Evolutionary conservation across 2,113 vertebrate genomes (phyloP).

Genomic region (Leucoraja erinaceus): DNA sequence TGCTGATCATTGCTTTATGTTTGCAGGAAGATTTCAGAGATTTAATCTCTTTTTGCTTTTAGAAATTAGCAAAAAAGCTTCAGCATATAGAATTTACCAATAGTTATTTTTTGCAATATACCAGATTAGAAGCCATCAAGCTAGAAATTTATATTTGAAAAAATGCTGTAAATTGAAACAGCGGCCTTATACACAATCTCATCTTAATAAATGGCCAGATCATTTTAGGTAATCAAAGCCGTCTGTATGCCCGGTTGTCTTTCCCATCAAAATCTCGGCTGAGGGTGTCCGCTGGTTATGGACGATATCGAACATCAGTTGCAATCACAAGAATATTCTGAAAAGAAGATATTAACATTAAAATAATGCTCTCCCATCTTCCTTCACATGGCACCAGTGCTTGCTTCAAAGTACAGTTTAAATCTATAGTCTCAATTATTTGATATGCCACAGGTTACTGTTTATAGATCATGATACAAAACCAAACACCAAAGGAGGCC

Average conservation of each 20-base stretch:
- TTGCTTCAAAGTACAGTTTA: neutral
- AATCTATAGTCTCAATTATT: neutral
- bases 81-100: too few relatives aligned
- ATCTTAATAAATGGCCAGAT: neutral
- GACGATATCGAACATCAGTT: neutral
- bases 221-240: neutral
- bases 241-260: neutral
- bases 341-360: neutral
- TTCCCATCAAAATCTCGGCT: too few relatives aligned
- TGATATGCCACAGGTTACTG: neutral
- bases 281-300: neutral
- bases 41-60: too few relatives aligned
- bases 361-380: neutral
- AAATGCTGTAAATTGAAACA: neutral
- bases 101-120: neutral
- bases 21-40: neutral
- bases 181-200: neutral
- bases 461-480: neutral
- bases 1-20: neutral
- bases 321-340: conserved; percentile 26
- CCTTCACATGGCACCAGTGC: neutral
- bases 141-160: neutral
- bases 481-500: neutral
- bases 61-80: too few relatives aligned
- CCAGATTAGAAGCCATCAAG: neutral